Conservation (phyloP, 1,140 invertebrate species). For the Caenorhabditis inopinata region DNA sequence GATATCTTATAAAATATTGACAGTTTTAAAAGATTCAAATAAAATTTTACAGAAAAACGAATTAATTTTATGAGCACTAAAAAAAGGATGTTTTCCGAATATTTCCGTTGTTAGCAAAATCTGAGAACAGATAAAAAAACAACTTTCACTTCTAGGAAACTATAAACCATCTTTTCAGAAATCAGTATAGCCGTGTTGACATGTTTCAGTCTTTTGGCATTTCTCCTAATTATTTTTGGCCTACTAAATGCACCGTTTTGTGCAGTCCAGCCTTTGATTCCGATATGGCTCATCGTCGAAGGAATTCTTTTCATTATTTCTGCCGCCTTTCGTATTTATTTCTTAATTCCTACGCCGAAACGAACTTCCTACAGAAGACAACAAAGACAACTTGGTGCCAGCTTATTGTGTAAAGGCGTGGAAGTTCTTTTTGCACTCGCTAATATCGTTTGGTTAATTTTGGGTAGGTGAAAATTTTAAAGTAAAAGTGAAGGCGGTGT, state of each 20-base stretch:
- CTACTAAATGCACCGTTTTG: slow-evolving; percentile 46
- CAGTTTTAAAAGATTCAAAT: not conserved
- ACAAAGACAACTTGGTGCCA: slow-evolving; percentile 9
- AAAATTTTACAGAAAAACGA: too few species aligned
- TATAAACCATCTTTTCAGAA: not conserved
- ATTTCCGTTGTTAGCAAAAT: too few species aligned
- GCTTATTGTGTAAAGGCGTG: slow-evolving; percentile 21
- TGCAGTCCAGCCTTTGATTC: slow-evolving; percentile 46
- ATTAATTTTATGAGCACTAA: too few species aligned
- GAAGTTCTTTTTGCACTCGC: slow-evolving; percentile 10
- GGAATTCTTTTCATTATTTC: slow-evolving; percentile 46
- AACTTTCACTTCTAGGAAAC: not conserved
- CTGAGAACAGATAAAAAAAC: not conserved
- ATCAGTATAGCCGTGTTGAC: slow-evolving; percentile 30
- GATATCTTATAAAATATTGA: too few species aligned
- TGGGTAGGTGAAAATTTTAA: not conserved
- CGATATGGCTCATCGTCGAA: slow-evolving; percentile 42
- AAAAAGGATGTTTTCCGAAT: too few species aligned
- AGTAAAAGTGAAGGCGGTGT: too few species aligned
- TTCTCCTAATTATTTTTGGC: slow-evolving; percentile 39
- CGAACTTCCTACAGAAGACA: not conserved
- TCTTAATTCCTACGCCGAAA: slow-evolving; percentile 35
- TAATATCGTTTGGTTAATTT: slow-evolving; percentile 39
- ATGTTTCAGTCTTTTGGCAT: slow-evolving; percentile 31
- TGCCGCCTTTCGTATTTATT: slow-evolving; percentile 37